A percentile compares a stretch with the other conserved stretches of the same genome.
phyloP scores from a whole-genome alignment of 2,113 vertebrate species.

The Hiodon tergisus region DNA sequence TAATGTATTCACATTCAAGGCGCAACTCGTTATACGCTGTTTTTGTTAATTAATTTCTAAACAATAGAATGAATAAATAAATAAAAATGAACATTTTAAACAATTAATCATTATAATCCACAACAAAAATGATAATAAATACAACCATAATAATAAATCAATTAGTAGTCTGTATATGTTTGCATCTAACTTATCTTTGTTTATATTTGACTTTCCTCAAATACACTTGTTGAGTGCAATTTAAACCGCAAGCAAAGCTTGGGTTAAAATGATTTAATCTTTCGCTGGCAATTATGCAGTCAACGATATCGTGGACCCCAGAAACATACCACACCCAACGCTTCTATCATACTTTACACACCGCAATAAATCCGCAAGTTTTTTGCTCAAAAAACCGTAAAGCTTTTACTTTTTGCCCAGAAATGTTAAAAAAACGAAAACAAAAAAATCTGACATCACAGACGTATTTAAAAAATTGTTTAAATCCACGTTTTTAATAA shows the following conservation, averaged over 20 bases:
- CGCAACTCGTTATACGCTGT: too few relatives aligned
- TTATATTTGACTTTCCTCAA: neutral
- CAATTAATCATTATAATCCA: too few relatives aligned
- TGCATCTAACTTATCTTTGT: neutral
- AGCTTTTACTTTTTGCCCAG: neutral
- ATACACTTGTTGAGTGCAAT: conserved; percentile 16
- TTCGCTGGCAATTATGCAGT: neutral
- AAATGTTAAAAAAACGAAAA: too few relatives aligned
- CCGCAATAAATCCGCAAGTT: conserved; percentile 21
- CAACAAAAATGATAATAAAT: neutral
- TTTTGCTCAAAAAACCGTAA: neutral
- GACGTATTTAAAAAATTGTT: neutral
- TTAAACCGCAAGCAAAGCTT: conserved; percentile 3
- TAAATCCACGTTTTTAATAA: neutral
- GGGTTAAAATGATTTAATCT: conserved; percentile 26
- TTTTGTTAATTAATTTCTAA: too few relatives aligned
- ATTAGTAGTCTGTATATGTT: too few relatives aligned
- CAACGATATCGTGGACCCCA: conserved; percentile 12
- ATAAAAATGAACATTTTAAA: neutral
- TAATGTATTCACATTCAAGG: too few relatives aligned
- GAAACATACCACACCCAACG: conserved; percentile 35
- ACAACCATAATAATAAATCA: neutral
- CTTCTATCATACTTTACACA: conserved; percentile 27
- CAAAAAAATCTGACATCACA: neutral
- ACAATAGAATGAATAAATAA: too few relatives aligned